Base-by-base conservation (phyloP, 2,797 vertebrate species). In the Apogon hyalosoma region DNA sequence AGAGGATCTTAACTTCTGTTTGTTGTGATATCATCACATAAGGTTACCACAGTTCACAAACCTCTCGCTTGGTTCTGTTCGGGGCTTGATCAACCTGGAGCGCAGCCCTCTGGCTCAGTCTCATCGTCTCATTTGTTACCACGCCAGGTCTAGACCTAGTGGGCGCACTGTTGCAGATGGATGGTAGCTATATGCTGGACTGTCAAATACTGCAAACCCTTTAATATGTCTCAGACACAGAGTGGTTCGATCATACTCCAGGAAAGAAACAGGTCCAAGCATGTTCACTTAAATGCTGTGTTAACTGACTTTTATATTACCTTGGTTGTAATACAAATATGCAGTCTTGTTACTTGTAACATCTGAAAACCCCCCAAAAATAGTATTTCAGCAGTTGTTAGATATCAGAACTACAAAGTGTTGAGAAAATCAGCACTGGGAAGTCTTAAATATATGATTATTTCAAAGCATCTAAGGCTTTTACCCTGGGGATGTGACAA, bases 81-180 rank as follows among this genome's bases (percentile, higher is more conserved):
- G 10, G 43, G 9, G 59, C 13, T 57, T 21, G 33, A 33, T 72
- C 40, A 48, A 73, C 39, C 47, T 49, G 33, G n/a, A 60, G 47
- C 63, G 51, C 28, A 60, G 51, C 14, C 15, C 45, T 31, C 41
- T 63, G 42, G 40, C 39, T 61, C 16, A 51, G 59, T 42, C 42
- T 73, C 68, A 18, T 46, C 31, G 31, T 73, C 41, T 72, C 21
- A 24, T 24, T 49, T 18, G 5, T 53, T 55, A 49, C 14, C 24
- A 40, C 0, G 4, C 3, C 36, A 48, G 19, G 16, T 19, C 31
- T 40, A 12, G 21, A 33, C 39, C 6, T 18, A 39, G 49, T 16
- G 19, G 21, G 63, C 21, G 33, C 14, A 16, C 14, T 21, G 46
- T 62, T 67, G 16, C 28, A 45, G 47, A 41, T 14, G 5, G 12